These are phyloP conservation scores for Ascidia mentula DNA, from an alignment of 23 tunicate species.

Conservation along the genomic window DNA sequence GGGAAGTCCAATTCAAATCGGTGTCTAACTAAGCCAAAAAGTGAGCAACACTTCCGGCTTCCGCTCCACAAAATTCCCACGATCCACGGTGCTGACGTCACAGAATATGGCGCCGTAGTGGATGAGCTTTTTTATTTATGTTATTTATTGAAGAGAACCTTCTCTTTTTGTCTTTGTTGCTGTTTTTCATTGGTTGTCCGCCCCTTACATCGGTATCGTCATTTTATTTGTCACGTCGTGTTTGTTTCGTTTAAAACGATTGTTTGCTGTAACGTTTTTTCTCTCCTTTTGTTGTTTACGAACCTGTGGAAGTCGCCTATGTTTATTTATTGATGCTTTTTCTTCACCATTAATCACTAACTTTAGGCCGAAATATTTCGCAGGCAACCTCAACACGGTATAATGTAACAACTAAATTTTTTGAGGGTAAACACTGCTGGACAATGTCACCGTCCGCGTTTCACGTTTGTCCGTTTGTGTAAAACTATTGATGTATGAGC, in stretches of 20 bases:
- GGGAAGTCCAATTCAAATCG: neutral
- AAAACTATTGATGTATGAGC: too few relatives aligned
- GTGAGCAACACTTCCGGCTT: neutral
- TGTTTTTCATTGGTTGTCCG: neutral
- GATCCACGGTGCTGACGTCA: constrained; percentile 9
- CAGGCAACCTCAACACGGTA: too few relatives aligned
- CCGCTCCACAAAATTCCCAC: neutral
- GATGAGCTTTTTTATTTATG: neutral
- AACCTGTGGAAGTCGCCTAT: neutral
- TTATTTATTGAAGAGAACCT: constrained; percentile 2
- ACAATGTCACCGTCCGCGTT: too few relatives aligned
- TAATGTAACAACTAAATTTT: too few relatives aligned
- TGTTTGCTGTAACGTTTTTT: neutral
- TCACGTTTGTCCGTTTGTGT: too few relatives aligned
- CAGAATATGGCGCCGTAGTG: neutral
- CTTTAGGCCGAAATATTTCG: too few relatives aligned
- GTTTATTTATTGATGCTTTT: neutral
- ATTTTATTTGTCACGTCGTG: neutral
- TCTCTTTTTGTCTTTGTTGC: neutral
- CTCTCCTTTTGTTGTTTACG: too few relatives aligned
- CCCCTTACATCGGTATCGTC: too few relatives aligned
- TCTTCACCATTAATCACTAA: too few relatives aligned
- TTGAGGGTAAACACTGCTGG: too few relatives aligned
- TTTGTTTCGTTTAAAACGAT: neutral
- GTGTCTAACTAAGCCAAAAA: neutral